phyloP scores from a whole-genome alignment of 2,113 vertebrate species.

The Nothocercus nigrocapillus region DNA sequence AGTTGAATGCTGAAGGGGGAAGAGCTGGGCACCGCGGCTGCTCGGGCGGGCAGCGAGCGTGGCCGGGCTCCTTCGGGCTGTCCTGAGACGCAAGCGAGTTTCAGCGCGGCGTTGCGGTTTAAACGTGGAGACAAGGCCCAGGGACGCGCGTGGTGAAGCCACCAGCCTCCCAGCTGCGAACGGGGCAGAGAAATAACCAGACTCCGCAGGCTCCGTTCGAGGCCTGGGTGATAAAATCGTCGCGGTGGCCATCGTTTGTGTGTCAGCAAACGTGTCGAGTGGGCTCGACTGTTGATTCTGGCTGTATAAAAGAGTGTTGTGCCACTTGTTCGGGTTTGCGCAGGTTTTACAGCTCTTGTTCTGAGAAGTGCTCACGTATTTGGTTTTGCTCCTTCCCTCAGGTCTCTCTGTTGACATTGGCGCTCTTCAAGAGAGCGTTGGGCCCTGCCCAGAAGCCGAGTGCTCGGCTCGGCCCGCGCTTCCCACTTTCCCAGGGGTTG shows the following conservation, averaged over 20 bases:
- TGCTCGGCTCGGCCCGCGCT: background rate
- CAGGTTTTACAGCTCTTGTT: slow-evolving; percentile 75
- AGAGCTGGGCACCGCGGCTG: background rate
- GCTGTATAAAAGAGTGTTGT: slow-evolving; percentile 28
- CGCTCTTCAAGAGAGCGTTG: slow-evolving; percentile 30
- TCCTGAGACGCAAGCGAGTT: too few species aligned
- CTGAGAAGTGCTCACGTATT: slow-evolving; percentile 62
- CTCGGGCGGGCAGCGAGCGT: accelerated
- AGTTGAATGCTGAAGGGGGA: background rate
- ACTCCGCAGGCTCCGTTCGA: background rate
- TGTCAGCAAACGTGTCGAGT: slow-evolving; percentile 57
- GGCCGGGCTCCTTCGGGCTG: too few species aligned
- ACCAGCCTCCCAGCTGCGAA: background rate
- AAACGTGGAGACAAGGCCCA: background rate
- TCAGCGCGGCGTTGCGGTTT: background rate
- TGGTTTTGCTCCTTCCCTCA: slow-evolving; percentile 67
- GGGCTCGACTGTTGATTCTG: slow-evolving; percentile 57
- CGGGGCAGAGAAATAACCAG: background rate
- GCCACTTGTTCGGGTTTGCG: slow-evolving; percentile 64
- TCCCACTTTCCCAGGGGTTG: slow-evolving; percentile 12
- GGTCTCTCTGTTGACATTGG: slow-evolving; percentile 73
- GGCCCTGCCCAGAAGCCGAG: slow-evolving; percentile 52
- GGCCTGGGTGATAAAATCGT: background rate
- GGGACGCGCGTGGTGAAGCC: accelerated
- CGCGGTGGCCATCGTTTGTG: background rate